phyloP scores from a whole-genome alignment of 2,888 invertebrate species.

The Spodoptera exigua region DNA sequence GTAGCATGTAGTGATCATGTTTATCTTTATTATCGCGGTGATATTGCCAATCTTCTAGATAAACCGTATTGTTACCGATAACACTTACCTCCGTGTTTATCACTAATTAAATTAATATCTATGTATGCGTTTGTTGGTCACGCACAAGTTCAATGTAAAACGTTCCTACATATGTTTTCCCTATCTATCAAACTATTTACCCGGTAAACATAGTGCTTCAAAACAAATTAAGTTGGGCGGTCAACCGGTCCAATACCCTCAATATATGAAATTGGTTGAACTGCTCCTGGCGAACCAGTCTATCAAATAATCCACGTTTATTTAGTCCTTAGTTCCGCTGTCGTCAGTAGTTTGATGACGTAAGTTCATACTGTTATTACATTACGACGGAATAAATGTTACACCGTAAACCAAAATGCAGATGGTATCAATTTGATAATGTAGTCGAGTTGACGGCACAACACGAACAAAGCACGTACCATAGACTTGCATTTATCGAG shows the following conservation, averaged over 20 bases:
- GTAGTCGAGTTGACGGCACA: conserved; percentile 15
- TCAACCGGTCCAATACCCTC: conserved; percentile 47
- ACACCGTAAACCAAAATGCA: conserved; percentile 24
- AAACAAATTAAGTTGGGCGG: conserved; percentile 44
- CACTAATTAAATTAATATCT: conserved; percentile 50
- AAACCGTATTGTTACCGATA: conserved; percentile 49
- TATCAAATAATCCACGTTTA: conserved; percentile 44
- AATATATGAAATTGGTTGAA: conserved; percentile 38
- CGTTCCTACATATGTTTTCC: conserved; percentile 1
- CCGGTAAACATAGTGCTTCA: conserved; percentile 25
- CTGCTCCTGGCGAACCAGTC: conserved; percentile 26
- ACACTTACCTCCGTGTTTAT: conserved; percentile 29
- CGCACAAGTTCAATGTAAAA: conserved; percentile 26
- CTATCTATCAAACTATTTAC: conserved; percentile 19
- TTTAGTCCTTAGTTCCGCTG: conserved; percentile 18
- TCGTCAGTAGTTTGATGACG: conserved; percentile 7
- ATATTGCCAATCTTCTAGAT: conserved; percentile 56
- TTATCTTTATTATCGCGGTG: conserved; percentile 47
- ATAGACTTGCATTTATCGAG: conserved; percentile 69
- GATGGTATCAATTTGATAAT: conserved; percentile 30
- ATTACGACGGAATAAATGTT: conserved; percentile 29
- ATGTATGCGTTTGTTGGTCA: conserved; percentile 8
- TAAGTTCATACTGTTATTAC: conserved; percentile 14
- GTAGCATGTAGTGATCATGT: conserved; percentile 31
- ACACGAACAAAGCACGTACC: conserved; percentile 46